phyloP scores from a whole-genome alignment of 1,140 invertebrate genomes.

The Archivesica marissinica region DNA sequence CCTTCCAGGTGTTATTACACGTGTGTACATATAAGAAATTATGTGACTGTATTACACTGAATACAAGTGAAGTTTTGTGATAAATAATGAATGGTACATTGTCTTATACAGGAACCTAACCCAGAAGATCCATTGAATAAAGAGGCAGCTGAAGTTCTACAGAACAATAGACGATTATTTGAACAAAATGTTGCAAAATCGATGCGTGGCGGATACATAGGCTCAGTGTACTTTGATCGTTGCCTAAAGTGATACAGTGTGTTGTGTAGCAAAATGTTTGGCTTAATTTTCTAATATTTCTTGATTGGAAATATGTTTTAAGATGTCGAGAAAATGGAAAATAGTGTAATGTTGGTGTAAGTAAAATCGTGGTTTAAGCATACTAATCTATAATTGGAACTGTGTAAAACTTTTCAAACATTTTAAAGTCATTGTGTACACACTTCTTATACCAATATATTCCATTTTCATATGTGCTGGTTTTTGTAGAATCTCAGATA shows the following conservation, averaged over 20 bases:
- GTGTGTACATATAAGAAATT: too few relatives aligned
- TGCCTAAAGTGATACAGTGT: constrained; percentile 94
- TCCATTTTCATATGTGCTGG: too few relatives aligned
- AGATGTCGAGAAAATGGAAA: not conserved
- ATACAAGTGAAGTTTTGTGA: too few relatives aligned
- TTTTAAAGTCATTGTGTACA: too few relatives aligned
- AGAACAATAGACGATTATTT: constrained; percentile 96
- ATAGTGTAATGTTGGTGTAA: too few relatives aligned
- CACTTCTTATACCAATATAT: too few relatives aligned
- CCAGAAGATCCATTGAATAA: constrained; percentile 99
- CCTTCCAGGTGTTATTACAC: too few relatives aligned
- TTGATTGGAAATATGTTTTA: not conserved
- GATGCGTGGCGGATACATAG: constrained; percentile 97
- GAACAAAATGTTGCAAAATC: constrained; percentile 98
- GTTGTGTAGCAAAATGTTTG: not conserved
- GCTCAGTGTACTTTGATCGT: constrained; percentile 96
- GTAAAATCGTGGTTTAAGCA: too few relatives aligned
- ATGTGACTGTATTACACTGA: too few relatives aligned
- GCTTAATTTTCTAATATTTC: not conserved
- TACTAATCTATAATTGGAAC: too few relatives aligned
- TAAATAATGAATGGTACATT: not conserved
- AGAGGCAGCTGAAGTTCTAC: constrained; percentile 98
- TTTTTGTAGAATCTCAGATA: too few relatives aligned
- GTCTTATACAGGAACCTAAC: constrained; percentile 93
- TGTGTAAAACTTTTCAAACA: too few relatives aligned